Evolutionary conservation across 2,888 invertebrate species (phyloP), one percentile per base, ranked within the genome.

Genomic region (Deilephila porcellus): DNA sequence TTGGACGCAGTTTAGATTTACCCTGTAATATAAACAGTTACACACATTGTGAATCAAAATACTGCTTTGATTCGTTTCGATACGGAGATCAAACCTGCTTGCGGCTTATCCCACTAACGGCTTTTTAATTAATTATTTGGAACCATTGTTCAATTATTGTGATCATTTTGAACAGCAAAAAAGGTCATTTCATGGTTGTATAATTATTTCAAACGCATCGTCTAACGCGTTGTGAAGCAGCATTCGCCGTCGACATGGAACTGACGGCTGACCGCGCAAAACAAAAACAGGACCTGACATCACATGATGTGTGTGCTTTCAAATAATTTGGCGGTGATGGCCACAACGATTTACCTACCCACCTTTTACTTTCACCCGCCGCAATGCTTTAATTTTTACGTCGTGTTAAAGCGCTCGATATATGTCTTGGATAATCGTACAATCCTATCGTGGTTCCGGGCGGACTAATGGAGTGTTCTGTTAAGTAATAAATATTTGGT

Each of bases 301-400:
- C 74, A 77, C 76, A 75, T 76, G 77, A 67, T 71, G 64, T 74
- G 64, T 78, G 79, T 77, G 77, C 78, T 75, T 74, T 67, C 45
- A 52, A 67, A 77, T 73, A 74, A 75, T 76, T 71, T 71, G 70
- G 71, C 37, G 56, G 71, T 53, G 73, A 72, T 76, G 45, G 64
- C 64, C 64, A 64, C 64, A 45, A 20, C 64, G 72, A 53, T 71
- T 71, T 71, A 74, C 70, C 7, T 25, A 74, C 73, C 74, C 74
- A 76, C 29, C 3, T 64, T 70, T 75, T 70, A 75, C 78, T 81
- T 81, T 78, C 77, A 76, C 74, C 32, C 29, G 67, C 70, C 37
- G 60, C 70, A 60, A 70, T 73, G 70, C 25, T 8, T 60, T 52
- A 64, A 71, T 52, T 67, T 67, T 52, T 67, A 67, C 17, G 17